A percentile compares a stretch with the other conserved stretches of the same genome.
phyloP scores from a whole-genome alignment of 2,113 vertebrate species.

The Bombycilla garrulus region DNA sequence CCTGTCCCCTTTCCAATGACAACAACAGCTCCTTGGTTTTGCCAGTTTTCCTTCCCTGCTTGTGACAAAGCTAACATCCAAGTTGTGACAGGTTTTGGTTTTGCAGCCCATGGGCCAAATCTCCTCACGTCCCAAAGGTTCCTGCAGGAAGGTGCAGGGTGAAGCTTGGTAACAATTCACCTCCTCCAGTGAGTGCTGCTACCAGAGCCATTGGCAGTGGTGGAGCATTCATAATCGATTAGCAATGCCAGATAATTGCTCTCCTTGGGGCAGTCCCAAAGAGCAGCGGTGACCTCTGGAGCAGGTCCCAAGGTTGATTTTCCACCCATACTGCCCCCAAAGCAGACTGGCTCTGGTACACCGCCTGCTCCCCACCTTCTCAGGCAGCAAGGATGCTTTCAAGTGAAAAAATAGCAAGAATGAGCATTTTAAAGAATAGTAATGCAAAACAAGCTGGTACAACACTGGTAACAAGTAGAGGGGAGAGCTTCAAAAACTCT shows the following conservation, averaged over 20 bases:
- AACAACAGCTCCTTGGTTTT: neutral
- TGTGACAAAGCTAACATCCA: neutral
- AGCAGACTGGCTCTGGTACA: neutral
- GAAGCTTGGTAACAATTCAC: neutral
- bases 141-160: neutral
- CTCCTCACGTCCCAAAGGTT: neutral
- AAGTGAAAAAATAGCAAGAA: neutral
- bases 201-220: neutral
- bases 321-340: neutral
- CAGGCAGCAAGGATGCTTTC: neutral
- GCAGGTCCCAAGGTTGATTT: neutral
- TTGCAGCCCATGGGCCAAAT: neutral
- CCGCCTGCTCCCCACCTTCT: too few species aligned
- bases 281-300: neutral
- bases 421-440: neutral
- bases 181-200: rapidly evolving
- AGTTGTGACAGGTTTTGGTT: rapidly evolving
- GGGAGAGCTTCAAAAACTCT: neutral
- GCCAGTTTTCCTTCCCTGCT: neutral
- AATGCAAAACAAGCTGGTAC: neutral
- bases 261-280: neutral
- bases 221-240: neutral
- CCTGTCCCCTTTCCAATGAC: neutral
- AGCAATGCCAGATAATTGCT: neutral
- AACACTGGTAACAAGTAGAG: neutral